phyloP scores from a whole-genome alignment of 2,888 invertebrate species.

The Ceraclea dissimilis region DNA sequence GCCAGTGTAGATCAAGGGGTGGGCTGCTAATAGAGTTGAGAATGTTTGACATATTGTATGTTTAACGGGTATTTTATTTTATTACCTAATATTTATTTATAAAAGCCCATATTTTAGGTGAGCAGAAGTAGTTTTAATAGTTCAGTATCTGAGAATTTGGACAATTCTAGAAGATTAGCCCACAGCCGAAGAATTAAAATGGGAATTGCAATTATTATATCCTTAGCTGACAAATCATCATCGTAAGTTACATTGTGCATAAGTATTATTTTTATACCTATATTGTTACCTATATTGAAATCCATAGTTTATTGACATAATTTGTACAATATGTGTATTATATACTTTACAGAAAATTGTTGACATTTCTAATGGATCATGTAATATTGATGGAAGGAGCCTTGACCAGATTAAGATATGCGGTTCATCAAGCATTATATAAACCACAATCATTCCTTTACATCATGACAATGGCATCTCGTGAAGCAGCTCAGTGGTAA shows the following conservation, averaged over 20 bases:
- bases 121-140: slow-evolving; percentile 27
- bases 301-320: too few relatives aligned
- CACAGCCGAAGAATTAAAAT: slow-evolving; percentile 48
- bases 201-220: slow-evolving; percentile 60
- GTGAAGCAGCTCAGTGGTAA: slow-evolving; percentile 43
- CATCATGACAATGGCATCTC: slow-evolving; percentile 36
- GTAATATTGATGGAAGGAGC: slow-evolving; percentile 66
- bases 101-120: too few relatives aligned
- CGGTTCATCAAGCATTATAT: slow-evolving; percentile 58
- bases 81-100: too few relatives aligned
- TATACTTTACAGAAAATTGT: slow-evolving; percentile 48
- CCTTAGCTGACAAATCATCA: slow-evolving; percentile 48
- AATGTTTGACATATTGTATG: too few relatives aligned
- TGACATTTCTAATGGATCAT: slow-evolving; percentile 72
- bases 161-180: too few relatives aligned
- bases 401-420: slow-evolving; percentile 60
- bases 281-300: not conserved
- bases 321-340: too few relatives aligned
- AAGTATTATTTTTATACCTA: not conserved
- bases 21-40: too few relatives aligned
- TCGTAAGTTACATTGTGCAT: slow-evolving; percentile 33
- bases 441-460: slow-evolving; percentile 40
- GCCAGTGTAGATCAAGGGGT: too few relatives aligned
- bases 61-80: too few relatives aligned
- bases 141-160: slow-evolving; percentile 23